Base-by-base conservation (phyloP, 2,797 vertebrate genomes). In the Sphenodon punctatus region DNA sequence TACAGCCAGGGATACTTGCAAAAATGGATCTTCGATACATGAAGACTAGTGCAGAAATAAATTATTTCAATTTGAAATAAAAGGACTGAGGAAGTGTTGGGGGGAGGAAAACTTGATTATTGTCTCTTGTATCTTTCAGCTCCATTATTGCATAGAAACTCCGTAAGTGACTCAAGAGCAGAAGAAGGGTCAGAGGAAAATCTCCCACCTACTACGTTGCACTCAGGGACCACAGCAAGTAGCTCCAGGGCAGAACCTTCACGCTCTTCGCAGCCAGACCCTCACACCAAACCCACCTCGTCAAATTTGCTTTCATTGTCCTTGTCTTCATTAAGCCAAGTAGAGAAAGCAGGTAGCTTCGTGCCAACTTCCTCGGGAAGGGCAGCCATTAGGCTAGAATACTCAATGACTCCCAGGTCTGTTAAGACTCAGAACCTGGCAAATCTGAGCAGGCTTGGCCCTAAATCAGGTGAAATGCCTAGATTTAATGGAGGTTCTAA, bases 61-160 rank as follows among this genome's bases (percentile, higher is more conserved):
- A n/a, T 11, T 70, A 51, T 53, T 59, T 74, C 20, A 22, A 7
- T 11, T 32, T 66, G 23, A 6, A 43, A 34, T 10, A 3, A 46
- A 56, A 56, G 43, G 20, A 63, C 17, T 2, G 2, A 36, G 1
- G 75, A 1, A 0, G 0, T 73, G 32, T 56, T 68, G n/a, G n/a
- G n/a, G n/a, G n/a, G n/a, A n/a, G 77, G 79, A 74, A 85, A 65
- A 7, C 38, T 67, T 32, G 76, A 42, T 12, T 71, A 63, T 42
- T 85, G 85, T 64, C 53, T 86, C 84, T 36, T 87, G 5, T 90
- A 43, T 61, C 49, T 75, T 90, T 7, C 89, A 98, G 97, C 93
- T 58, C 94, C 94, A 4, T 82, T 87, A 34, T 71, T 94, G 76
- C 94, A 78, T 5, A 94, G 92, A 72, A 91, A 72, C 67, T 85